These are phyloP conservation scores for Sylvia atricapilla DNA, from an alignment of 2,113 vertebrate species.

Conservation along the genomic window DNA sequence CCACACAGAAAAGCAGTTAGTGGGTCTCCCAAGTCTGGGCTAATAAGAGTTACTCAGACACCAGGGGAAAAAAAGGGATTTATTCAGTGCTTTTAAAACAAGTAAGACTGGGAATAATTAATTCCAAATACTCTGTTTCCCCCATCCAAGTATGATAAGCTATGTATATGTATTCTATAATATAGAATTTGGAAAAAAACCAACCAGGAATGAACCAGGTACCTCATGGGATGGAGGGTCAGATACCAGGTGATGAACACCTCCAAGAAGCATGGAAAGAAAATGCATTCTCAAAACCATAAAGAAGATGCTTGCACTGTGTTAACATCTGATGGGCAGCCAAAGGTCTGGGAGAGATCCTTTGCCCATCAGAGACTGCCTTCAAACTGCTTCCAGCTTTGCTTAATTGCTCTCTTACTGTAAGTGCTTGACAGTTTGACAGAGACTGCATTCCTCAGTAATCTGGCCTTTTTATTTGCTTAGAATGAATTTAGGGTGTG, in stretches of 20 bases:
- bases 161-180: not conserved
- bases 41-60: not conserved
- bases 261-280: not conserved
- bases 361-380: not conserved
- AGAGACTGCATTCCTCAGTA: not conserved
- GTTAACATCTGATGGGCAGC: not conserved
- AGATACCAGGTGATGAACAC: not conserved
- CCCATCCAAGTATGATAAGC: not conserved
- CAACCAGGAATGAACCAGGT: not conserved
- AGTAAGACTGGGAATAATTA: not conserved
- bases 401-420: constrained; percentile 46
- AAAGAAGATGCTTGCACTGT: not conserved
- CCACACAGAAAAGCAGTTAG: not conserved
- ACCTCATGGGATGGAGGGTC: not conserved
- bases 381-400: constrained; percentile 38
- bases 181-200: not conserved
- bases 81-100: not conserved
- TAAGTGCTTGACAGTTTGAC: constrained; percentile 1
- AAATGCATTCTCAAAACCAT: not conserved
- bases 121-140: not conserved
- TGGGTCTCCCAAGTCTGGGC: not conserved
- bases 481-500: not conserved
- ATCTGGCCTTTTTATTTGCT: not conserved
- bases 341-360: not conserved
- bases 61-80: not conserved